Percentiles rank a stretch among this genome's conserved stretches.
Evolutionary conservation across 2,888 invertebrate genomes (phyloP).

Genomic region (Athrips mouffetella): DNA sequence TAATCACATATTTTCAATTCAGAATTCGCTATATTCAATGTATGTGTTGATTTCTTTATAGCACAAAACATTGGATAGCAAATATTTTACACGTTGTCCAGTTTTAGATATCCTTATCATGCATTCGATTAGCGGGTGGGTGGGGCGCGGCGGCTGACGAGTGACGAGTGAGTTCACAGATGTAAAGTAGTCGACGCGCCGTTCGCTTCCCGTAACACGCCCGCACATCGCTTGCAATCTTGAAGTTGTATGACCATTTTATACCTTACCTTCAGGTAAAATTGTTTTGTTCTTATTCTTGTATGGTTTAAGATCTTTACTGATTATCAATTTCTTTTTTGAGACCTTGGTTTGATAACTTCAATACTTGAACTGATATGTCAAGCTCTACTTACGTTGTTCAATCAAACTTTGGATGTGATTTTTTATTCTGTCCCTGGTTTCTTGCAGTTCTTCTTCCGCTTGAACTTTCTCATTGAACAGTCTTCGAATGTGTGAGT

Average conservation of each 20-base stretch:
- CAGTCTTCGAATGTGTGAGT: constrained; percentile 92
- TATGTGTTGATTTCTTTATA: no score
- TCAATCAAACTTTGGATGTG: constrained; percentile 90
- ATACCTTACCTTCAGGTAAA: constrained; percentile 8
- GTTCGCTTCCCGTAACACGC: no score
- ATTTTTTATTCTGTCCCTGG: constrained; percentile 89
- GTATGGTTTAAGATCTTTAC: background rate
- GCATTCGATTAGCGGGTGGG: no score
- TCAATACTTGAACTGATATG: background rate
- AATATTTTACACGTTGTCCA: no score
- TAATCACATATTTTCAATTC: no score
- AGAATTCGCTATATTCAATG: no score
- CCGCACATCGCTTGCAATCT: no score
- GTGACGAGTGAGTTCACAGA: no score
- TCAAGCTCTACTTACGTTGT: constrained; percentile 90
- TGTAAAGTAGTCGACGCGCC: no score
- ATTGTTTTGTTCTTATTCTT: background rate
- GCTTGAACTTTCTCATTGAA: constrained; percentile 90
- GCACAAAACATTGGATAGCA: no score
- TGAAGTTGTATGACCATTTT: constrained; percentile 1
- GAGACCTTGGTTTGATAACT: constrained; percentile 1
- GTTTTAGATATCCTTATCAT: no score
- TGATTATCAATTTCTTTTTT: background rate
- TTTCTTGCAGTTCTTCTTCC: constrained; percentile 92
- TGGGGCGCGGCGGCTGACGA: no score